These are phyloP conservation scores for Hystrix brachyura DNA, from an alignment of 2,113 vertebrate species.

Conservation along the genomic window DNA sequence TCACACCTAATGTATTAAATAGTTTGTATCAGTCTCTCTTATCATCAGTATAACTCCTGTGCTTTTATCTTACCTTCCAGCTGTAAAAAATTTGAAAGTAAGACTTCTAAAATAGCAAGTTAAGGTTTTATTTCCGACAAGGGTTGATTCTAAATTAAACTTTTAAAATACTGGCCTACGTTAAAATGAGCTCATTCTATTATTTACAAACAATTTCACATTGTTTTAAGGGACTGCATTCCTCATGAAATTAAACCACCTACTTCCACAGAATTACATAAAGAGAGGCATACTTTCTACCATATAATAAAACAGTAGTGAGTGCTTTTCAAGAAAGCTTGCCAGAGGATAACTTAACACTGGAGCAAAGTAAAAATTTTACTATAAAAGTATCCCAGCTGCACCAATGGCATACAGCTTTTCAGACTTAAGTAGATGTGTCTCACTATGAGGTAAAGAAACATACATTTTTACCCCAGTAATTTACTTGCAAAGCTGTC, in stretches of 20 bases:
- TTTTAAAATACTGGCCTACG: not conserved
- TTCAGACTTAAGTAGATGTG: not conserved
- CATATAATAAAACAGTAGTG: not conserved
- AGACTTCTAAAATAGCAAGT: not conserved
- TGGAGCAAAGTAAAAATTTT: conserved; percentile 38
- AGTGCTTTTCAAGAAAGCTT: conserved; percentile 47
- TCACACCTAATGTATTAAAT: not conserved
- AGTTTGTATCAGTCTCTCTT: not conserved
- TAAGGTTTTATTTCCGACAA: not conserved
- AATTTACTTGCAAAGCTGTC: not conserved
- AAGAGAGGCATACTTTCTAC: not conserved
- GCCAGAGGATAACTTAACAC: conserved; percentile 17
- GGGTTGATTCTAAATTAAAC: not conserved
- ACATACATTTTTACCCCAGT: not conserved
- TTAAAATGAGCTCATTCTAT: conserved; percentile 22
- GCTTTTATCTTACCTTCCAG: not conserved
- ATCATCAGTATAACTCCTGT: not conserved
- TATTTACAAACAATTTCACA: conserved; percentile 35
- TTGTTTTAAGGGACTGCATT: not conserved
- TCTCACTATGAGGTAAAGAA: not conserved
- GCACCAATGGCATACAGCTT: not conserved
- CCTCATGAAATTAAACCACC: conserved; percentile 32
- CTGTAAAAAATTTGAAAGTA: not conserved
- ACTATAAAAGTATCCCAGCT: not conserved
- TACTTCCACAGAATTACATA: not conserved